Evolutionary conservation across 2,797 vertebrate species (phyloP).

Genomic region (Macropodus opercularis): DNA sequence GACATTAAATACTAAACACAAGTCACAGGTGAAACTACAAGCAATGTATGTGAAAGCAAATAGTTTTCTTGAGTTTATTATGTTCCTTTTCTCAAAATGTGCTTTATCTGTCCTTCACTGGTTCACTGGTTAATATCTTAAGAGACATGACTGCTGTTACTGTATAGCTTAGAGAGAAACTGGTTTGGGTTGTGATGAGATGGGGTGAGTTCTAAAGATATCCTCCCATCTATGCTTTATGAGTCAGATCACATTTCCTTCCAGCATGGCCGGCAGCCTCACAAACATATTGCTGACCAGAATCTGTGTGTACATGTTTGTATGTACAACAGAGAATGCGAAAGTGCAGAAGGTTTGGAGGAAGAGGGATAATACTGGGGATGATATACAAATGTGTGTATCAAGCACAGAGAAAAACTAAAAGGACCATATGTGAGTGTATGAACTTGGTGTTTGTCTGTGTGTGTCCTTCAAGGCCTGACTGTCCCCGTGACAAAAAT

Average conservation of each 20-base stretch:
- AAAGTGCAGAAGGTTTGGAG: not conserved
- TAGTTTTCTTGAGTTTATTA: too few relatives aligned
- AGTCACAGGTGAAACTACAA: too few relatives aligned
- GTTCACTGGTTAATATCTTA: too few relatives aligned
- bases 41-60: too few relatives aligned
- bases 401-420: not conserved
- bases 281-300: constrained; percentile 67
- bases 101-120: too few relatives aligned
- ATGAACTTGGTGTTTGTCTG: not conserved
- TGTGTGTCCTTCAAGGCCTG: not conserved
- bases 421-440: not conserved
- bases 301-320: constrained; percentile 19
- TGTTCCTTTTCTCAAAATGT: too few relatives aligned
- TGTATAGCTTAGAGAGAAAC: too few relatives aligned
- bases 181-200: constrained; percentile 44
- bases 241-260: constrained; percentile 73
- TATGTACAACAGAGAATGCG: not conserved
- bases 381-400: not conserved
- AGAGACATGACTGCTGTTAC: too few relatives aligned
- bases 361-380: not conserved
- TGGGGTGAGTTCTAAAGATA: constrained; percentile 78
- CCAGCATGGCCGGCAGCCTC: constrained; percentile 53
- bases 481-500: constrained; percentile 1
- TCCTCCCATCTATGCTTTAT: constrained; percentile 76
- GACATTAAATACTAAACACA: too few relatives aligned